phyloP scores from a whole-genome alignment of 2,113 vertebrate genomes.

The Anas platyrhynchos region DNA sequence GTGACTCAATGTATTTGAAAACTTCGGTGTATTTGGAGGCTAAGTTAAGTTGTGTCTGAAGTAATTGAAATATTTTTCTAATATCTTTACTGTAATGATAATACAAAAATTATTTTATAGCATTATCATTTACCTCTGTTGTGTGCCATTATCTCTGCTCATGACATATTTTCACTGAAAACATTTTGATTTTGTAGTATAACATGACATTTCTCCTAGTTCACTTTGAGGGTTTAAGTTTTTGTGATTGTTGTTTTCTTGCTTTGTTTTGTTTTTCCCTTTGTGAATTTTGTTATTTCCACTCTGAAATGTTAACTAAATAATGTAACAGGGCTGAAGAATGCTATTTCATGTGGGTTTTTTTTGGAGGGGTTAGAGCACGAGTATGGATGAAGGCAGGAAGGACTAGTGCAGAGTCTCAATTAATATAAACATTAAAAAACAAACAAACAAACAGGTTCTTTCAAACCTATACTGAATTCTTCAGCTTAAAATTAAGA shows the following conservation, averaged over 20 bases:
- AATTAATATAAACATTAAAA: not conserved
- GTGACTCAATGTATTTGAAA: not conserved
- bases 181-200: not conserved
- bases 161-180: not conserved
- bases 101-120: not conserved
- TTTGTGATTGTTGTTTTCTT: not conserved
- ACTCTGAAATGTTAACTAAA: not conserved
- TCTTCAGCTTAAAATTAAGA: constrained; percentile 4
- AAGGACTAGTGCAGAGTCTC: not conserved
- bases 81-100: not conserved
- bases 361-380: not conserved
- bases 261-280: not conserved
- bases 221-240: not conserved
- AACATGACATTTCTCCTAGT: not conserved
- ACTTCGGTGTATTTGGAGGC: not conserved
- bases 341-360: not conserved
- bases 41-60: not conserved
- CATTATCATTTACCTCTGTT: not conserved
- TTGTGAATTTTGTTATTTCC: not conserved
- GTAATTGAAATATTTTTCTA: not conserved
- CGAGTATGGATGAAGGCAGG: not conserved
- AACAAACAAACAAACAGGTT: not conserved
- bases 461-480: not conserved
- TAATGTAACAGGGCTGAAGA: not conserved
- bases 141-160: not conserved